Evolutionary conservation across 2,113 vertebrate species (phyloP).

Genomic region (Leptosomus discolor): DNA sequence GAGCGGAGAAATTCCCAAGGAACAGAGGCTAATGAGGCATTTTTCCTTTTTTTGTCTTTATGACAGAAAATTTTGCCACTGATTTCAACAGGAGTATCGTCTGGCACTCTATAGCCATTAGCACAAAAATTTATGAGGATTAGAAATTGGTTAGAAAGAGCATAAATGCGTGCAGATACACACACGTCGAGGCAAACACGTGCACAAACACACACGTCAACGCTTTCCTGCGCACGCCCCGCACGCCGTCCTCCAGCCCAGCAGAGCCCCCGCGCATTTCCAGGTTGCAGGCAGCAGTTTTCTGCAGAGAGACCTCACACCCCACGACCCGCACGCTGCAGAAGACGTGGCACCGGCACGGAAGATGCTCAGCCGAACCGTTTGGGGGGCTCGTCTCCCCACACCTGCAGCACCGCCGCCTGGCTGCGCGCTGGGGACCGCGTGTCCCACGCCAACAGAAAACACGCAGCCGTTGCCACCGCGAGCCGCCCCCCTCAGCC

Average conservation of each 20-base stretch:
- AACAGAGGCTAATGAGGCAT: neutral
- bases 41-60: neutral
- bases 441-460: neutral
- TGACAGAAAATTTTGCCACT: neutral
- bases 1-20: neutral
- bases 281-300: neutral
- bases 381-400: neutral
- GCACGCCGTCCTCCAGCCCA: neutral
- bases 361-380: neutral
- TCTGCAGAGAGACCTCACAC: neutral
- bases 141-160: neutral
- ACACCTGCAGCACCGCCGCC: neutral
- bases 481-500: fast-evolving
- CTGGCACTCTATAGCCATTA: neutral
- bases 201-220: neutral
- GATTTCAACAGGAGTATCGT: neutral
- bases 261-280: neutral
- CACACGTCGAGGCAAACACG: fast-evolving
- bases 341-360: fast-evolving
- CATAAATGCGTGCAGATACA: neutral
- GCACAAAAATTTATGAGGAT: neutral
- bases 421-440: fast-evolving
- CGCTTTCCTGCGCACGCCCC: neutral
- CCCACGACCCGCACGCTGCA: neutral
- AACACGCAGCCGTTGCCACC: neutral